Percentiles rank a stretch among this genome's conserved stretches.
phyloP scores from a whole-genome alignment of 2,797 vertebrate species.

The Vespertilio murinus region DNA sequence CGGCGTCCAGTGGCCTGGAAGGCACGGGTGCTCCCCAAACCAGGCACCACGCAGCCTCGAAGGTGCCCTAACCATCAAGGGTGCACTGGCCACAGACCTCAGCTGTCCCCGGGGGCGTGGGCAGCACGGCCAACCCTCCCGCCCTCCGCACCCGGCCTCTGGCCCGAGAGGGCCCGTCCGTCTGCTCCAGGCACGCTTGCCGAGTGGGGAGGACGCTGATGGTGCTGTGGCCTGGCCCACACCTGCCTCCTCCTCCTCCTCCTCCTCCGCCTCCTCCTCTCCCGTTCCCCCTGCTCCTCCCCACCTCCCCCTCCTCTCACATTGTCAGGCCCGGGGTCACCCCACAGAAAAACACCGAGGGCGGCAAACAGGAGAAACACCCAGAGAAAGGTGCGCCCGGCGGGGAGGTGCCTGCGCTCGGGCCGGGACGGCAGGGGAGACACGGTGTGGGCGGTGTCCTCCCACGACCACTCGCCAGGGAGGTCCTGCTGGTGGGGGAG shows the following conservation, averaged over 20 bases:
- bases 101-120: accelerated
- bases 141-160: accelerated
- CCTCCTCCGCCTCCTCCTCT: neutral
- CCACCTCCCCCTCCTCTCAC: neutral
- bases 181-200: too few relatives aligned
- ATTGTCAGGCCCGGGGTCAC: neutral
- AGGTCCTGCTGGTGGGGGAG: too few relatives aligned
- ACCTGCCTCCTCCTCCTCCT: neutral
- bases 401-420: accelerated
- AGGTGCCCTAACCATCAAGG: accelerated
- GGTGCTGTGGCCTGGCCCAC: neutral
- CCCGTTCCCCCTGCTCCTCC: neutral
- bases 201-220: accelerated
- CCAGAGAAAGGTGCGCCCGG: accelerated
- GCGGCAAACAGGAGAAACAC: neutral
- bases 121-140: accelerated
- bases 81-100: accelerated
- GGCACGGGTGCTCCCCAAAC: neutral
- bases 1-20: neutral
- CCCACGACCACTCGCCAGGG: accelerated
- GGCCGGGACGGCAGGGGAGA: neutral
- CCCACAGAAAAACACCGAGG: neutral
- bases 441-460: neutral
- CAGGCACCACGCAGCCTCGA: too few relatives aligned
- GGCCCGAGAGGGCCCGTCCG: neutral